Base-by-base conservation (phyloP, 1,140 invertebrate species). In the Heterodera carotae region DNA sequence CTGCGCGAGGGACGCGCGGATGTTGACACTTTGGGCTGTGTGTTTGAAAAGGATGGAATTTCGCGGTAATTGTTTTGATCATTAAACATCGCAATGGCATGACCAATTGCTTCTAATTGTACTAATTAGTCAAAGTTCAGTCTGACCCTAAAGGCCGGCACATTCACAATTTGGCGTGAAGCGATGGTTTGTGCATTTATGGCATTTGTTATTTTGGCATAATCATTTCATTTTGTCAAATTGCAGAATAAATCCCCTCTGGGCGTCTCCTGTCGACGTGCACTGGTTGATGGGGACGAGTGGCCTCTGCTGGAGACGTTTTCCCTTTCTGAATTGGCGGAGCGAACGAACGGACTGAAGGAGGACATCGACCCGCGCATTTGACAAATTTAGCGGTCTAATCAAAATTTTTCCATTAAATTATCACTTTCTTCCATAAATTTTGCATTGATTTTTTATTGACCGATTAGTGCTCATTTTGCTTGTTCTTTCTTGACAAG, bases 151-250 rank as follows among this genome's bases (percentile, higher is more conserved):
- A 29, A 34, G 29, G 29, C 62, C 27, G 72, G 59, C 69, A 76
- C 76, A n/a, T 76, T 56, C 59, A 79, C 76, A 12, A n/a, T 76
- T 15, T 76, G 76, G 76, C 71, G 70, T 31, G 70, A 76, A 59
- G 36, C 59, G 25, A 31, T 76, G 48, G 76, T 56, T 34, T 29
- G 76, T 34, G 59, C 72, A n/a, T n/a, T n/a, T 12, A 43, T 6
- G 29, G 22, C 29, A 64, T 27, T 6, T 6, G n/a, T n/a, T n/a
- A n/a, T n/a, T 31, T 64, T 79, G 48, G 67, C 48, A 56, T 4
- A 56, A 56, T 22, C 48, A 12, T 2, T 56, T 53, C 48, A 56
- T 56, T 56, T 56, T 56, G 48, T 18, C 48, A 56, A 43, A 2
- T 56, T 56, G 12, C 48, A 56, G 48, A 56, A 56, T 56, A 22